These are phyloP conservation scores for Pogonomyrmex barbatus DNA, from an alignment of 1,140 invertebrate genomes.

Conservation along the genomic window DNA sequence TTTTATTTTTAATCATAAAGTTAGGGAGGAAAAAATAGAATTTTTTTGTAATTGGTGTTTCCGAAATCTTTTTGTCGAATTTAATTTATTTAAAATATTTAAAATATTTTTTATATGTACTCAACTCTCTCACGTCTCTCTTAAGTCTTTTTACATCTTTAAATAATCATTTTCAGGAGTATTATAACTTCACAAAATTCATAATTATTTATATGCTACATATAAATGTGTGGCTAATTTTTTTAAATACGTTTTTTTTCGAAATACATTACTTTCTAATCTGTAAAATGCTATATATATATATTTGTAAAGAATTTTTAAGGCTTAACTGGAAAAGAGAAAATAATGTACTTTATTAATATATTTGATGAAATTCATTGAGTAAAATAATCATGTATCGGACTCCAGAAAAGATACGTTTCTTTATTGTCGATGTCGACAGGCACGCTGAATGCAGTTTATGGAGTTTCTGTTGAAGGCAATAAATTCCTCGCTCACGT, in stretches of 20 bases:
- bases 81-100: neutral
- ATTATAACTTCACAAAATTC: neutral
- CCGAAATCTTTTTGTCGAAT: neutral
- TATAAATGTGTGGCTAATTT: neutral
- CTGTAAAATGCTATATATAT: neutral
- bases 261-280: neutral
- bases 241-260: neutral
- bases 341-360: neutral
- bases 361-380: neutral
- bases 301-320: neutral
- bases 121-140: neutral
- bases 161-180: neutral
- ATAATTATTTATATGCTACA: neutral
- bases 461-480: constrained; percentile 49
- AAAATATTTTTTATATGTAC: neutral
- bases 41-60: neutral
- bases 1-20: neutral
- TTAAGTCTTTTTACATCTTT: neutral
- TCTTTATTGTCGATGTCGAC: constrained; percentile 47
- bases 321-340: neutral
- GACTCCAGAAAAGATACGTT: constrained; percentile 19
- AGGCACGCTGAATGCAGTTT: constrained; percentile 46
- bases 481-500: constrained; percentile 56
- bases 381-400: neutral
- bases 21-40: neutral